Evolutionary conservation across 2,797 vertebrate genomes (phyloP).

Genomic region (Tenualosa ilisha): DNA sequence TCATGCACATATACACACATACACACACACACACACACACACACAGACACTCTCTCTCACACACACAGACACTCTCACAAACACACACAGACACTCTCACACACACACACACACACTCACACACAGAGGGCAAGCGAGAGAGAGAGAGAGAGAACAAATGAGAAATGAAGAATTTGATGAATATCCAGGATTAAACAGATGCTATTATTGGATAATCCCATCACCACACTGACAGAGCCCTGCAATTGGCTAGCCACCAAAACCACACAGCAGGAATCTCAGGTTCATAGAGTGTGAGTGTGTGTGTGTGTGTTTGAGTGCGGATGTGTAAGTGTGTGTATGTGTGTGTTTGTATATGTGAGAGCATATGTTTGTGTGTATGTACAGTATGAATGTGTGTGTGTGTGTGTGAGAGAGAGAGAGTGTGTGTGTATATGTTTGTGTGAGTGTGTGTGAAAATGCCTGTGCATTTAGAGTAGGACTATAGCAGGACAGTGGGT

Average conservation of each 20-base stretch:
- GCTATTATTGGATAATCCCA: slow-evolving; percentile 38
- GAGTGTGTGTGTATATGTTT: not conserved
- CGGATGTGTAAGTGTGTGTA: not conserved
- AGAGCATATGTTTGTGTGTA: not conserved
- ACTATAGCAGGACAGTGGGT: not conserved
- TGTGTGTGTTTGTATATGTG: not conserved
- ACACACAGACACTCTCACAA: too few relatives aligned
- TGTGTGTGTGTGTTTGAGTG: not conserved
- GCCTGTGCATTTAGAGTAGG: too few relatives aligned
- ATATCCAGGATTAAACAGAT: slow-evolving; percentile 31
- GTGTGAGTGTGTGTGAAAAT: not conserved
- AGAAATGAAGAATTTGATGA: slow-evolving; percentile 27
- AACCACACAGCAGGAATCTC: slow-evolving; percentile 28
- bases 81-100: too few relatives aligned
- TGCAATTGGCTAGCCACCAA: slow-evolving; percentile 44
- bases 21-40: too few relatives aligned
- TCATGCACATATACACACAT: not conserved
- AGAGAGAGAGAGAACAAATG: not conserved
- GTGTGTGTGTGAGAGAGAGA: not conserved
- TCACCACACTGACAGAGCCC: slow-evolving; percentile 37
- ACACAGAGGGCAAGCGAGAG: too few relatives aligned
- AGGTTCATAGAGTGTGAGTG: not conserved
- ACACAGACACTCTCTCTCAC: too few relatives aligned
- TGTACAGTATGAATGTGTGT: not conserved
- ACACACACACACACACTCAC: too few relatives aligned